phyloP scores from a whole-genome alignment of 2,797 vertebrate genomes.

The Phataginus tricuspis region DNA sequence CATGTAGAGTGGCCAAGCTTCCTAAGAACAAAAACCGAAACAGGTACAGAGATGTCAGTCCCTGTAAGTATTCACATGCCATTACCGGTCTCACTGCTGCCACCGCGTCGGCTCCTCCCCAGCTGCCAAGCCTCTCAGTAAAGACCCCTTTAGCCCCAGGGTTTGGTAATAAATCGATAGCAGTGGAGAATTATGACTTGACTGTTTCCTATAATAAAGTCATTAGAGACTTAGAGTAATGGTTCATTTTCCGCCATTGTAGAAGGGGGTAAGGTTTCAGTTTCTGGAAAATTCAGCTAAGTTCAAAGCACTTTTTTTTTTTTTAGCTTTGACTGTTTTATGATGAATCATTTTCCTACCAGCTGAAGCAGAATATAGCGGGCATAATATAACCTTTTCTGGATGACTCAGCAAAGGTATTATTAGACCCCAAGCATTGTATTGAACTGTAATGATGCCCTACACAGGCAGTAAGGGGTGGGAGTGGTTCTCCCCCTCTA shows the following conservation, averaged over 20 bases:
- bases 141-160: not conserved
- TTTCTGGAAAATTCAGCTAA: slow-evolving; percentile 62
- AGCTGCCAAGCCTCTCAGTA: not conserved
- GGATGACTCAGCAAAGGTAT: slow-evolving; percentile 18
- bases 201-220: slow-evolving; percentile 16
- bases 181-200: not conserved
- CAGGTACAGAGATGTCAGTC: slow-evolving; percentile 99
- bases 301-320: slow-evolving; percentile 7
- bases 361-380: not conserved
- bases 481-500: not conserved
- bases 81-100: slow-evolving; percentile 37
- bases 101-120: not conserved
- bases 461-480: not conserved
- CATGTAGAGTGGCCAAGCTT: slow-evolving; percentile 96
- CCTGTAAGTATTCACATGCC: slow-evolving; percentile 91
- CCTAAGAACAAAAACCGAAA: slow-evolving; percentile 97
- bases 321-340: slow-evolving; percentile 33
- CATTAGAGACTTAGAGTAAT: not conserved
- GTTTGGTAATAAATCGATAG: not conserved
- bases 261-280: slow-evolving; percentile 3
- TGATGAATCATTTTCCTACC: slow-evolving; percentile 71
- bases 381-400: not conserved
- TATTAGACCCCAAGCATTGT: not conserved
- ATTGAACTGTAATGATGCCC: no score
- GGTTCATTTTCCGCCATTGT: not conserved